phyloP scores from a whole-genome alignment of 2,888 invertebrate genomes.

The Athetis lepigone region DNA sequence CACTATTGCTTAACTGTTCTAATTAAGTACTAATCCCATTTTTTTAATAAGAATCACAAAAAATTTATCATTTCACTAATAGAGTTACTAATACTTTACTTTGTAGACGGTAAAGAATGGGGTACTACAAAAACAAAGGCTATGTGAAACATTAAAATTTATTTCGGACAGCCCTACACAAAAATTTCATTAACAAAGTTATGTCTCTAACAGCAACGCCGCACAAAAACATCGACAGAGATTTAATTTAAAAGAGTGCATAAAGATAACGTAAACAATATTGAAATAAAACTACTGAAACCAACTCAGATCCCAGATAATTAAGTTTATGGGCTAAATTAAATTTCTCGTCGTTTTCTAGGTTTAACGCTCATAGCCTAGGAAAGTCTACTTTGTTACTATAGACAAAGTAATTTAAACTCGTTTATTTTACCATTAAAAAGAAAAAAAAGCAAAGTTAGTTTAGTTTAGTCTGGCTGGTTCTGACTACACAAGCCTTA shows the following conservation, averaged over 20 bases:
- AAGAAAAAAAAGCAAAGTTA: not conserved
- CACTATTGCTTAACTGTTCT: too few relatives aligned
- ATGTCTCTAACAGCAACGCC: conserved; percentile 10
- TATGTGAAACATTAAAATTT: not conserved
- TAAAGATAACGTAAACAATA: conserved; percentile 10
- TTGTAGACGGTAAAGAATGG: too few relatives aligned
- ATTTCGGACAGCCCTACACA: conserved; percentile 19
- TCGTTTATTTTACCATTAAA: conserved; percentile 16
- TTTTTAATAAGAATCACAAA: too few relatives aligned
- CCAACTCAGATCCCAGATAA: not conserved
- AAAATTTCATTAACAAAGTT: conserved; percentile 26
- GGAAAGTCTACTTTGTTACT: conserved; percentile 28
- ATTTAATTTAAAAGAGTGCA: conserved; percentile 32
- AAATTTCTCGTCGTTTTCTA: conserved; percentile 27
- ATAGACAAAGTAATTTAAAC: conserved; percentile 33
- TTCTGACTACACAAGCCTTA: not conserved
- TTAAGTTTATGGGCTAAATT: conserved; percentile 28
- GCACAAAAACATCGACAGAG: conserved; percentile 24
- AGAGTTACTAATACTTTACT: too few relatives aligned
- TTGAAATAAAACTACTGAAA: conserved; percentile 22
- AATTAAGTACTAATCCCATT: too few relatives aligned
- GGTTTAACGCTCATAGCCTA: conserved; percentile 22
- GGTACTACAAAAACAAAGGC: too few relatives aligned
- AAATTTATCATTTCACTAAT: too few relatives aligned
- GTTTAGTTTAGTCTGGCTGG: not conserved